Evolutionary conservation across 2,797 vertebrate species (phyloP).

Genomic region (Podarcis lilfordi): DNA sequence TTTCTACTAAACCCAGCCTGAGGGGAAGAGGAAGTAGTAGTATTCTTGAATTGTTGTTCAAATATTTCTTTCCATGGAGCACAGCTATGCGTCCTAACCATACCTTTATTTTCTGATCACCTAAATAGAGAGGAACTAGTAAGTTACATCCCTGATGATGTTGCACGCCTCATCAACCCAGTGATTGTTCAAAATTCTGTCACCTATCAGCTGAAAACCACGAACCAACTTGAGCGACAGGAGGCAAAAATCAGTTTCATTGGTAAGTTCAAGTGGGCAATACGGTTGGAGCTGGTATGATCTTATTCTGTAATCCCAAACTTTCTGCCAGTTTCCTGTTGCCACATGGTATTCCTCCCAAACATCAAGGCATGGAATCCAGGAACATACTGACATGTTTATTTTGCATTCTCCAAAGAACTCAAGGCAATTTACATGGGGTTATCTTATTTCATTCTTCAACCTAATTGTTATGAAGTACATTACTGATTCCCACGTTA

Average conservation of each 20-base stretch:
- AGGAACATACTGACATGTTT: no score
- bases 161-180: constrained; percentile 48
- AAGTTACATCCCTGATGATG: constrained; percentile 65
- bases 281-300: not conserved
- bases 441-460: not conserved
- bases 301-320: not conserved
- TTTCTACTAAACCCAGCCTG: not conserved
- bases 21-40: no score
- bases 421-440: not conserved
- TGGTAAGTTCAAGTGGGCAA: constrained; percentile 66
- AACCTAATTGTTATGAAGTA: no score
- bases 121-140: constrained; percentile 72
- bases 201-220: constrained; percentile 54
- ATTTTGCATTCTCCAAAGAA: not conserved
- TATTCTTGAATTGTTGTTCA: not conserved
- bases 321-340: not conserved
- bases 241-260: constrained; percentile 78
- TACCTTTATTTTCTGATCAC: not conserved
- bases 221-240: constrained; percentile 40
- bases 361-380: no score
- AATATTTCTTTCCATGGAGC: not conserved
- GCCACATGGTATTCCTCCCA: not conserved
- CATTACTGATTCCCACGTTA: not conserved
- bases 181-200: constrained; percentile 46
- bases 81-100: not conserved